A percentile compares a stretch with the other conserved stretches of the same genome.
phyloP scores from a whole-genome alignment of 1,140 invertebrate genomes.

The Plodia interpunctella region DNA sequence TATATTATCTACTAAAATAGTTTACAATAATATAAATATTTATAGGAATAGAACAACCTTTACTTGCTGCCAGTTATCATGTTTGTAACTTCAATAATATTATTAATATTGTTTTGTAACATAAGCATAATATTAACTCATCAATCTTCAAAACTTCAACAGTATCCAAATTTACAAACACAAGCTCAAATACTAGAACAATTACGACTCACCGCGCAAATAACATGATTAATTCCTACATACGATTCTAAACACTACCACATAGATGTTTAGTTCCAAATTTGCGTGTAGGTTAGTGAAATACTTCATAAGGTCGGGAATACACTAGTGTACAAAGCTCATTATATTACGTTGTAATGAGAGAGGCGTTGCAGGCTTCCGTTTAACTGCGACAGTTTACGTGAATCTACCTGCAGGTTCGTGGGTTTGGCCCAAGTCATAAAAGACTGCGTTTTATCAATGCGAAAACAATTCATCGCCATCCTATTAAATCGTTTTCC shows the following conservation, averaged over 20 bases:
- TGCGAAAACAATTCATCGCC: too few relatives aligned
- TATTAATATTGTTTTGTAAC: too few relatives aligned
- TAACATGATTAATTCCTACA: background rate
- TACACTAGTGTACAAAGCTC: constrained; percentile 16
- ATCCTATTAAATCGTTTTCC: too few relatives aligned
- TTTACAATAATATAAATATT: too few relatives aligned
- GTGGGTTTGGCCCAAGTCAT: background rate
- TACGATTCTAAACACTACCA: background rate
- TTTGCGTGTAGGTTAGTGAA: background rate
- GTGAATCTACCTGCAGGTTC: background rate
- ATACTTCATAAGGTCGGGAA: constrained; percentile 8
- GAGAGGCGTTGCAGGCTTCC: constrained; percentile 15
- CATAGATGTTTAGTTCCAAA: background rate
- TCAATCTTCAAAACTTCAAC: background rate
- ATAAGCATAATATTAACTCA: too few relatives aligned
- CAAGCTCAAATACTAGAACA: constrained; percentile 1
- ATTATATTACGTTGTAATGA: constrained; percentile 19
- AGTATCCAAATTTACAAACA: background rate
- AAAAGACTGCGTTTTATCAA: too few relatives aligned
- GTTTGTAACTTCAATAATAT: too few relatives aligned
- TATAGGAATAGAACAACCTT: too few relatives aligned
- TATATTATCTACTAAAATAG: too few relatives aligned
- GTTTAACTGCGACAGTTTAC: constrained; percentile 15
- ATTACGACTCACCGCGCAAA: constrained; percentile 1
- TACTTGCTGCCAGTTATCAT: too few relatives aligned